Evolutionary conservation across 2,888 invertebrate genomes (phyloP).

Genomic region (Trissonchulus latispiculum): DNA sequence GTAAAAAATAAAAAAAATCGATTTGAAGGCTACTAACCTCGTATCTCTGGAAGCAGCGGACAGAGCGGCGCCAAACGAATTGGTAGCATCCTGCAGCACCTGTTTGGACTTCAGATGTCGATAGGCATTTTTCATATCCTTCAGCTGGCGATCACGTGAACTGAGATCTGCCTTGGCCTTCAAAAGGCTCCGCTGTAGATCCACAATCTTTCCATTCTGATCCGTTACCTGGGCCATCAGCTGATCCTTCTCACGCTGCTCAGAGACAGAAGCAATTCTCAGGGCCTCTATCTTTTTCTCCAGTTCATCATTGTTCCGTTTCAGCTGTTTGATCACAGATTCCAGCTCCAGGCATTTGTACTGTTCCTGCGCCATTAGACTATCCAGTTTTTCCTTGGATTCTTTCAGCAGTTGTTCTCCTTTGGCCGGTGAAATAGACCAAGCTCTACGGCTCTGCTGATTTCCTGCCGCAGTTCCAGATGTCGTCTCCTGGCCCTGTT

Average conservation of each 20-base stretch:
- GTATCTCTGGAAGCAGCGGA: too few species aligned
- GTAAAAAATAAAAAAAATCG: too few species aligned
- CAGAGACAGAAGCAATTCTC: neutral
- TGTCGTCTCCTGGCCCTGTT: neutral
- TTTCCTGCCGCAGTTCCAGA: neutral
- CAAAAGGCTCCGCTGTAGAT: neutral
- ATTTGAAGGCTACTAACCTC: too few species aligned
- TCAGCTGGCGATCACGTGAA: neutral
- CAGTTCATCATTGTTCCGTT: neutral
- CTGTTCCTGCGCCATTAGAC: neutral
- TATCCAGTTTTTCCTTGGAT: neutral
- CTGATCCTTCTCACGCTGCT: neutral
- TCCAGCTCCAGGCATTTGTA: neutral
- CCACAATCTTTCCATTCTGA: neutral
- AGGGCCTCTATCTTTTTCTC: neutral
- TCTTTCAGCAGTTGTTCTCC: neutral
- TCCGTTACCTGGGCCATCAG: neutral
- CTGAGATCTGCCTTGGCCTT: neutral
- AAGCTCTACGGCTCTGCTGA: too few species aligned
- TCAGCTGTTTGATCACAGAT: neutral
- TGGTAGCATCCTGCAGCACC: neutral
- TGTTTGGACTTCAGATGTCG: neutral
- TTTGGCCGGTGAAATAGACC: too few species aligned
- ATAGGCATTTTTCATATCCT: neutral
- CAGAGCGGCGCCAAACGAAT: too few species aligned